Evolutionary conservation across 2,888 invertebrate species (phyloP).

Genomic region (Synanthedon formicaeformis): DNA sequence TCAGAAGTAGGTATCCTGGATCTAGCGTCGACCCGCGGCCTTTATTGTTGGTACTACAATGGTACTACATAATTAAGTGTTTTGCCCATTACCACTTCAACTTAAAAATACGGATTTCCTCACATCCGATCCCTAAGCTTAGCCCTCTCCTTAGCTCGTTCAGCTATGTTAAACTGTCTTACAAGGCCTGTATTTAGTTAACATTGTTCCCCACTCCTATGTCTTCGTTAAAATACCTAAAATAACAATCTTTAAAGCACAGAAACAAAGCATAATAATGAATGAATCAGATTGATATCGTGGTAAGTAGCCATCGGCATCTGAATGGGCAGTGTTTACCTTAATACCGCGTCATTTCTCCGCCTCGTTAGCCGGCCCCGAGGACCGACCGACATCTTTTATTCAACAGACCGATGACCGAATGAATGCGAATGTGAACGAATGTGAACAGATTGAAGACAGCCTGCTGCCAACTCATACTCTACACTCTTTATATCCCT

Average conservation of each 20-base stretch:
- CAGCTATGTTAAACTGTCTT: too few relatives aligned
- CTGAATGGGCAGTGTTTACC: conserved; percentile 28
- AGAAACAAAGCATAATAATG: too few relatives aligned
- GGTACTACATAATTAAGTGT: too few relatives aligned
- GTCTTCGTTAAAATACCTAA: background rate
- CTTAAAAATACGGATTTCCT: too few relatives aligned
- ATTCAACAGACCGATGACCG: conserved; percentile 43
- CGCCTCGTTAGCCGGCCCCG: conserved; percentile 27
- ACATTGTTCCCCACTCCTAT: background rate
- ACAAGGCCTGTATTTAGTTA: too few relatives aligned
- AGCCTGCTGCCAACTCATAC: background rate
- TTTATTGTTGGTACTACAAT: too few relatives aligned
- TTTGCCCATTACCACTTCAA: too few relatives aligned
- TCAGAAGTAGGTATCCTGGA: too few relatives aligned
- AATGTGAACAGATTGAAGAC: conserved; percentile 11
- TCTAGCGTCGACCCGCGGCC: too few relatives aligned
- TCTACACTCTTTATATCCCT: background rate
- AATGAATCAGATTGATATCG: background rate
- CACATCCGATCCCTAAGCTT: too few relatives aligned
- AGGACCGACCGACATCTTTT: conserved; percentile 32
- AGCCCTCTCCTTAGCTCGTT: too few relatives aligned
- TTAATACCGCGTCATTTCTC: conserved; percentile 22
- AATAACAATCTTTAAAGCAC: too few relatives aligned
- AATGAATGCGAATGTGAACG: conserved; percentile 22
- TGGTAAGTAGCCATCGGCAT: conserved; percentile 3